These are phyloP conservation scores for Yoshiicerus persimilis DNA, from an alignment of 1,140 invertebrate genomes.

Conservation along the genomic window DNA sequence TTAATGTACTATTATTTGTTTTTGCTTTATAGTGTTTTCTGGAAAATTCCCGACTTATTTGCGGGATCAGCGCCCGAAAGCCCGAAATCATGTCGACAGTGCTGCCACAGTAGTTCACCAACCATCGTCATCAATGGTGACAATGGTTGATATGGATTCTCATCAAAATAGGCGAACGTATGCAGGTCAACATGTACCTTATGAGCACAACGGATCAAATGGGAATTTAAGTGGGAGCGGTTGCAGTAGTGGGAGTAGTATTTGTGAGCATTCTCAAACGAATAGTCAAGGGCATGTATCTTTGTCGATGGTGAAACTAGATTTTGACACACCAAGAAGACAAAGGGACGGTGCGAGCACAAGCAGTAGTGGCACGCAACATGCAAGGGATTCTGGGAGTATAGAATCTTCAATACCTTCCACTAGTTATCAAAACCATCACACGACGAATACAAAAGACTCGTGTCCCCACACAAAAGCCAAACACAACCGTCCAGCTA, in stretches of 20 bases:
- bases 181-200: background rate
- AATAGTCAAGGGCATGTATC: background rate
- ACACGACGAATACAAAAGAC: background rate
- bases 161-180: background rate
- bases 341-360: background rate
- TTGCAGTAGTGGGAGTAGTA: background rate
- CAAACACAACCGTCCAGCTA: background rate
- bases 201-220: background rate
- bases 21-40: background rate
- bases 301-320: constrained; percentile 17
- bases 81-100: background rate
- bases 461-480: background rate
- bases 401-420: background rate
- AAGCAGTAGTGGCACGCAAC: background rate
- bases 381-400: background rate
- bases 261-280: background rate
- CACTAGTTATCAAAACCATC: background rate
- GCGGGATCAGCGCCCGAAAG: background rate
- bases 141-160: background rate
- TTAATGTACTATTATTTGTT: background rate
- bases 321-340: background rate
- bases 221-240: constrained; percentile 5
- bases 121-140: background rate
- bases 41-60: constrained; percentile 1
- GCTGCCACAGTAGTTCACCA: background rate